These are phyloP conservation scores for Dolichopus griseipennis DNA, from an alignment of 2,888 invertebrate genomes.

Conservation along the genomic window DNA sequence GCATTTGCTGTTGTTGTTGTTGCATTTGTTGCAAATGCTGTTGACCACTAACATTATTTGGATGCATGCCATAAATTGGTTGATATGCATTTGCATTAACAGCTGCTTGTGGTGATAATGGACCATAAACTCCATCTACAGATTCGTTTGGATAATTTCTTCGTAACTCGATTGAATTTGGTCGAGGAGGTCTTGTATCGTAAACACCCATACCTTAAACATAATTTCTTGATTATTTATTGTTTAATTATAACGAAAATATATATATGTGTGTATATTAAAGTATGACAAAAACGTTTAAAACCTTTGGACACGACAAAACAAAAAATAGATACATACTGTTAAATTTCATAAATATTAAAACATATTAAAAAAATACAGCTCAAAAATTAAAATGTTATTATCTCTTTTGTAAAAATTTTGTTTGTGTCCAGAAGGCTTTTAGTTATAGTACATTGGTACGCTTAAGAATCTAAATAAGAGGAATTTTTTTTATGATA, in stretches of 20 bases:
- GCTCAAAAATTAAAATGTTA: no score
- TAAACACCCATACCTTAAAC: constrained; percentile 48
- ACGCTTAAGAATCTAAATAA: no score
- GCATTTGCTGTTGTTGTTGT: constrained; percentile 22
- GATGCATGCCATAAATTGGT: constrained; percentile 23
- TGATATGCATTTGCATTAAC: constrained; percentile 26
- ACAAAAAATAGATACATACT: no score
- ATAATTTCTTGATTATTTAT: constrained; percentile 7
- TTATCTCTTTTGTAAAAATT: no score
- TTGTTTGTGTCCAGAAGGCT: no score
- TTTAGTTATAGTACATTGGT: no score
- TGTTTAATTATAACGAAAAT: neutral
- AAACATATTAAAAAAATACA: no score
- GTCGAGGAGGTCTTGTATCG: constrained; percentile 62
- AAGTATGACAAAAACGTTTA: neutral
- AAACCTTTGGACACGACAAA: no score
- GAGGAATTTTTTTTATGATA: no score
- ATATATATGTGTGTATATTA: neutral
- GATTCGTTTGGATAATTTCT: constrained; percentile 40
- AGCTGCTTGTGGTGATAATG: constrained; percentile 34
- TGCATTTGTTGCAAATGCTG: constrained; percentile 26
- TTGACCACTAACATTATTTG: constrained; percentile 19
- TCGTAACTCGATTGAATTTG: constrained; percentile 75
- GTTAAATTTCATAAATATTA: no score
- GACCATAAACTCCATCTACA: constrained; percentile 37